Conservation (phyloP, 2,888 invertebrate species). For the Eupelmus urozonus region DNA sequence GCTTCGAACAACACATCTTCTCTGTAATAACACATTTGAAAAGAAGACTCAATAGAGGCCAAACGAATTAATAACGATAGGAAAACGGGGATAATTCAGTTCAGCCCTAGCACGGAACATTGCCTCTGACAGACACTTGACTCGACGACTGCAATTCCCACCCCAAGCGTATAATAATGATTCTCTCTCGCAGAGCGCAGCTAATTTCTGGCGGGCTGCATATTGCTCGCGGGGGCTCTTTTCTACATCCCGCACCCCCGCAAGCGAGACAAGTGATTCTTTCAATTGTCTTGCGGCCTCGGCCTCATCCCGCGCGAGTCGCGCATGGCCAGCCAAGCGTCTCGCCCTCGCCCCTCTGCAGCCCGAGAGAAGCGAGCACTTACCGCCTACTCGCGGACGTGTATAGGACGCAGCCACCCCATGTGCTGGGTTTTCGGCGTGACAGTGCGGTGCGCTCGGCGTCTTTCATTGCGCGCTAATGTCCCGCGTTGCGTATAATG, state of each 20-base stretch:
- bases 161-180: constrained; percentile 21
- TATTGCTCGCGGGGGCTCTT: no score
- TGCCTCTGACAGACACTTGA: constrained; percentile 68
- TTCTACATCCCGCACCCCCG: constrained; percentile 59
- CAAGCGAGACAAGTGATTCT: constrained; percentile 75
- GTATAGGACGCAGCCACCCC: no score
- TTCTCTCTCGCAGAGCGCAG: constrained; percentile 47
- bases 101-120: constrained; percentile 67
- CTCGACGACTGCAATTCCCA: constrained; percentile 5
- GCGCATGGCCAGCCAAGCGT: constrained; percentile 75
- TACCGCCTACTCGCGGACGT: no score
- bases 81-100: constrained; percentile 33
- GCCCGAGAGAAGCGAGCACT: not conserved
- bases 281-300: constrained; percentile 74
- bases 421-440: not conserved
- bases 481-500: no score
- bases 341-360: constrained; percentile 62
- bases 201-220: constrained; percentile 60
- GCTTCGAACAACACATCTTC: not conserved
- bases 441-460: not conserved
- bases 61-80: constrained; percentile 3
- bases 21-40: not conserved
- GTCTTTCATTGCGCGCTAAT: not conserved
- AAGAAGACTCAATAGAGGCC: not conserved
- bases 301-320: constrained; percentile 61